A percentile compares a stretch with the other conserved stretches of the same genome.
These are phyloP conservation scores for Drosophila sp. DNA, from an alignment of 1,140 invertebrate species.

Conservation along the genomic window DNA sequence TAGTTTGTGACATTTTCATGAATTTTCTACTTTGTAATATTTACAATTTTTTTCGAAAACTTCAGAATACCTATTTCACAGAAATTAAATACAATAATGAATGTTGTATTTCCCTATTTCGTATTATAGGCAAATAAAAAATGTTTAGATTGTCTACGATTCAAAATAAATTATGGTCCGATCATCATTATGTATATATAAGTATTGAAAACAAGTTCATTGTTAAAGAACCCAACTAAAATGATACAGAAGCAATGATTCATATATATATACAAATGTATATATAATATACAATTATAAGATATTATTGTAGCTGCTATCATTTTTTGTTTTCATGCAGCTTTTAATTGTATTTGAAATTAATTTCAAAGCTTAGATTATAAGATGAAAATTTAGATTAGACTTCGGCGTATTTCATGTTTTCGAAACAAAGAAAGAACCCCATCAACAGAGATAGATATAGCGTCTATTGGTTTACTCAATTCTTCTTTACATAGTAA, in stretches of 20 bases:
- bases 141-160: neutral
- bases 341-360: neutral
- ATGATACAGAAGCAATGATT: neutral
- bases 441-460: neutral
- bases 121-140: neutral
- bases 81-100: neutral
- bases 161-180: neutral
- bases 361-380: neutral
- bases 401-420: neutral
- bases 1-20: neutral
- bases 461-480: neutral
- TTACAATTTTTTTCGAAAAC: neutral
- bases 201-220: neutral
- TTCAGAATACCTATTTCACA: neutral
- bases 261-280: neutral
- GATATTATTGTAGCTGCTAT: neutral
- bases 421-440: neutral
- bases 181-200: neutral
- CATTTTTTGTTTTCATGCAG: neutral
- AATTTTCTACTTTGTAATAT: neutral
- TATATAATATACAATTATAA: neutral
- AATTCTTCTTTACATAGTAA: neutral
- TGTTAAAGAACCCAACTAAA: neutral
- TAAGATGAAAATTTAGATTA: neutral
- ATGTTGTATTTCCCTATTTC: neutral